A percentile compares a stretch with the other conserved stretches of the same genome.
Evolutionary conservation across 2,797 vertebrate genomes (phyloP).

Genomic region (Amblyraja radiata): DNA sequence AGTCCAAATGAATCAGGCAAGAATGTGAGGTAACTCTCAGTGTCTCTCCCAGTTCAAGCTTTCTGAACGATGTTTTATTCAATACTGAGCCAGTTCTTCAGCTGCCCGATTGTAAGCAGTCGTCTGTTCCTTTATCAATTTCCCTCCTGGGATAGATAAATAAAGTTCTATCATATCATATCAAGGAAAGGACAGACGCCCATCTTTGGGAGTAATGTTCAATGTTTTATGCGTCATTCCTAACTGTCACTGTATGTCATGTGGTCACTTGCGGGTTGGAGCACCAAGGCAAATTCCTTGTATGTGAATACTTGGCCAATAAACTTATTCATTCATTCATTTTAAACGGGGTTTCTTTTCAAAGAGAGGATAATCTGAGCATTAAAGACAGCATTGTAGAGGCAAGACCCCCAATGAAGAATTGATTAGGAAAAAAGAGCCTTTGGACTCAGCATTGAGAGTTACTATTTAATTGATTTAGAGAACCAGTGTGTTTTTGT

Average conservation of each 20-base stretch:
- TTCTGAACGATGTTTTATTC: neutral
- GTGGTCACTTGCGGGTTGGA: too few relatives aligned
- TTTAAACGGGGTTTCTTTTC: neutral
- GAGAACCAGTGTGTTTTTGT: too few relatives aligned
- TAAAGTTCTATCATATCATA: too few relatives aligned
- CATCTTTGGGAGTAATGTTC: neutral
- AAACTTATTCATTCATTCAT: too few relatives aligned
- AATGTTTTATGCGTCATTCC: too few relatives aligned
- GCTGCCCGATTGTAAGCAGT: too few relatives aligned
- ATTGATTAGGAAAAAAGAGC: too few relatives aligned
- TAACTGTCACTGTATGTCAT: too few relatives aligned
- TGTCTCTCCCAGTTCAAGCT: neutral
- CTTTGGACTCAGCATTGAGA: neutral
- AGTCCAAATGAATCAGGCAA: neutral
- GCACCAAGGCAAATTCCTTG: too few relatives aligned
- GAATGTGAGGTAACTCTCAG: neutral
- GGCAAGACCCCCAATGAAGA: neutral
- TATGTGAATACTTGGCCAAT: too few relatives aligned
- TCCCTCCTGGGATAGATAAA: too few relatives aligned
- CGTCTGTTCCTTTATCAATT: too few relatives aligned
- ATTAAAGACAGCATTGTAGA: neutral
- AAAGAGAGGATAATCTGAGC: constrained; percentile 6
- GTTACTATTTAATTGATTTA: neutral
- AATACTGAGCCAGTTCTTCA: neutral
- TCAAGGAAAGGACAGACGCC: neutral